These are phyloP conservation scores for Pipistrellus pygmaeus DNA, from an alignment of 2,797 vertebrate species.

Conservation along the genomic window DNA sequence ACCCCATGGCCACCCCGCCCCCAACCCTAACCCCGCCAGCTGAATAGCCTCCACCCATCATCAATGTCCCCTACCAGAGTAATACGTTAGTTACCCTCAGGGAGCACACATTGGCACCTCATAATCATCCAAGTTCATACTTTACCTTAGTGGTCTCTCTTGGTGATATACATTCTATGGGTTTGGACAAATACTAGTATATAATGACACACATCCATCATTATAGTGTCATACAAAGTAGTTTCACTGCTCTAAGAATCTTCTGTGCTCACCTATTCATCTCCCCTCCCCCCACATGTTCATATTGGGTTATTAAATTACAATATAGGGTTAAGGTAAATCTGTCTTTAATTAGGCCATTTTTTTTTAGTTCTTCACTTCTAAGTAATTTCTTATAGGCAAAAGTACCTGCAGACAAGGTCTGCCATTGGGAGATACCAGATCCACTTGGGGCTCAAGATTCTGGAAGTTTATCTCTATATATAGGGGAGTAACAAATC, in stretches of 20 bases:
- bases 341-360: not conserved
- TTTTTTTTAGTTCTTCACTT: not conserved
- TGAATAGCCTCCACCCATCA: not conserved
- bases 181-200: not conserved
- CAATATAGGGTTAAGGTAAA: not conserved
- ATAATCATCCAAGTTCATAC: not conserved
- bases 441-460: not conserved
- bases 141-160: not conserved
- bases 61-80: not conserved
- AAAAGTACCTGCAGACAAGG: not conserved
- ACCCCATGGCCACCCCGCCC: rapidly evolving
- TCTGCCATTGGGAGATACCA: not conserved
- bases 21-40: rapidly evolving
- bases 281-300: not conserved
- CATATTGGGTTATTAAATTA: not conserved
- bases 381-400: not conserved
- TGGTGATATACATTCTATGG: not conserved
- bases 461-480: not conserved
- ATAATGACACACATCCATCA: not conserved
- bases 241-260: not conserved
- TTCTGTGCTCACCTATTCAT: not conserved
- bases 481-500: not conserved
- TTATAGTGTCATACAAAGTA: too few species aligned
- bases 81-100: not conserved
- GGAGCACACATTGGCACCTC: not conserved